phyloP scores from a whole-genome alignment of 2,888 invertebrate genomes.

The Drosophila peninsularis region DNA sequence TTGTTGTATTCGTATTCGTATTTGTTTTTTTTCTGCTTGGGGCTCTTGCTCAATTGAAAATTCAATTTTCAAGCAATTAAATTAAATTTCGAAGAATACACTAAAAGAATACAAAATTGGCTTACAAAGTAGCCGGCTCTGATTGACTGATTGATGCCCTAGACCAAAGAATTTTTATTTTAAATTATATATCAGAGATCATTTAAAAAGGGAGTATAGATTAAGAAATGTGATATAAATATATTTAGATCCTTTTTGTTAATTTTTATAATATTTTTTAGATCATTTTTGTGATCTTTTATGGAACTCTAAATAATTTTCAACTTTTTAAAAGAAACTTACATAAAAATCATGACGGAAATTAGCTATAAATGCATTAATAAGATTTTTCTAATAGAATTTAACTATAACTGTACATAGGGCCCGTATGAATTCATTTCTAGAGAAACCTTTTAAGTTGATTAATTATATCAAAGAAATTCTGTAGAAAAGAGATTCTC shows the following conservation, averaged over 20 bases:
- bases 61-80: slow-evolving; percentile 73
- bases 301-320: too few species aligned
- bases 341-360: too few species aligned
- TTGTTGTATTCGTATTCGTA: slow-evolving; percentile 25
- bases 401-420: neutral
- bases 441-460: neutral
- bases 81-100: slow-evolving; percentile 66
- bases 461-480: slow-evolving; percentile 1
- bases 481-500: neutral
- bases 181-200: neutral
- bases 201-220: neutral
- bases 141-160: slow-evolving; percentile 9
- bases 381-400: neutral
- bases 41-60: slow-evolving; percentile 61
- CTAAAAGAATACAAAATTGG: slow-evolving; percentile 17
- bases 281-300: too few species aligned
- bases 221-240: neutral
- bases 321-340: too few species aligned
- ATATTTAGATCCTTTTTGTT: neutral
- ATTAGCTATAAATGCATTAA: too few species aligned
- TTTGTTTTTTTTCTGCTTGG: slow-evolving; percentile 11
- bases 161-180: neutral
- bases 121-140: neutral
- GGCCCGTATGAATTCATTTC: neutral
- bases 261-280: neutral